Evolutionary conservation across 2,113 vertebrate species (phyloP).

Genomic region (Halcyon malimbica): DNA sequence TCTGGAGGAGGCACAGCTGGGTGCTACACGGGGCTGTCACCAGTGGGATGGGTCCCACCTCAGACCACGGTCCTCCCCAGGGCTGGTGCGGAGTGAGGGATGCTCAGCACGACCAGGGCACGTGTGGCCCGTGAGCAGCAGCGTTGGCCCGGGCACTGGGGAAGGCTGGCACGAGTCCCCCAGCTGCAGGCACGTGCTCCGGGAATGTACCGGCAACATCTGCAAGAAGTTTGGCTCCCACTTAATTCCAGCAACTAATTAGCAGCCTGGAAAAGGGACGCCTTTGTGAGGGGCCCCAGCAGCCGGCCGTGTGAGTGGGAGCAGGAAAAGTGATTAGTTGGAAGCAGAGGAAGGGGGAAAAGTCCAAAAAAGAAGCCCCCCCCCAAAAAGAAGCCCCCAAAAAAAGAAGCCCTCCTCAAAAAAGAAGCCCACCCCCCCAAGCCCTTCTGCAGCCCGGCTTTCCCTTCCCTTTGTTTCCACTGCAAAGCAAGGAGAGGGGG

Average conservation of each 20-base stretch:
- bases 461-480: neutral
- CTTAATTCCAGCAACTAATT: slow-evolving; percentile 32
- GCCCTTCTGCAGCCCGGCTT: neutral
- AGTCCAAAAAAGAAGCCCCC: no score
- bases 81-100: neutral
- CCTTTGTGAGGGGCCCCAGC: slow-evolving; percentile 17
- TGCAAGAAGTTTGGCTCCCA: slow-evolving; percentile 7
- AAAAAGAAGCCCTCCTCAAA: no score
- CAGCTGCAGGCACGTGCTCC: neutral
- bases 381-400: no score
- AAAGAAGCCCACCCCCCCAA: neutral
- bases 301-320: neutral
- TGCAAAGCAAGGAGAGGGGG: neutral
- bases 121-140: accelerated
- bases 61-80: accelerated
- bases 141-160: accelerated
- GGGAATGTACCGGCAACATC: neutral
- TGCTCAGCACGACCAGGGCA: accelerated
- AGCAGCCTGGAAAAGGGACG: neutral
- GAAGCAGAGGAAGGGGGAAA: no score
- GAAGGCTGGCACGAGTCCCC: neutral
- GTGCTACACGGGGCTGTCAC: neutral
- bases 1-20: neutral
- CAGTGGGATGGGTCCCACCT: accelerated
- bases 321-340: slow-evolving; percentile 10